phyloP scores from a whole-genome alignment of 2,888 invertebrate species.

The Rotaria sp. region DNA sequence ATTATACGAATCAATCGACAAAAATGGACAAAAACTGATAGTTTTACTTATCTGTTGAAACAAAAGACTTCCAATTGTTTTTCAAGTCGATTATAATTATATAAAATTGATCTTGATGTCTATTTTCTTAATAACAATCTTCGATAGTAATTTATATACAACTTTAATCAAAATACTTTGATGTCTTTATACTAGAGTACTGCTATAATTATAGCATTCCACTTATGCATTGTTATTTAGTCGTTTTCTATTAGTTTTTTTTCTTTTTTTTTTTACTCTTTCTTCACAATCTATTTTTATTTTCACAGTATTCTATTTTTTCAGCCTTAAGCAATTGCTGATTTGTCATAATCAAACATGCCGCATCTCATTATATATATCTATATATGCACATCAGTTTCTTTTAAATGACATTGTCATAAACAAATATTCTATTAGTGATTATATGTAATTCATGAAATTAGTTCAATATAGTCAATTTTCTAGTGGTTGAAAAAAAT shows the following conservation, averaged over 20 bases:
- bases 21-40: background rate
- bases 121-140: background rate
- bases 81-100: background rate
- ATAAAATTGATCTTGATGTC: background rate
- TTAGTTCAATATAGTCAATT: background rate
- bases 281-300: background rate
- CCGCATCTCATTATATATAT: background rate
- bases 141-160: background rate
- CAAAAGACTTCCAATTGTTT: background rate
- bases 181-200: background rate
- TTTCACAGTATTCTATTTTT: too few relatives aligned
- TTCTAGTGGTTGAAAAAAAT: background rate
- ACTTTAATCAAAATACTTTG: background rate
- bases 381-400: too few relatives aligned
- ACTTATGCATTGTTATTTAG: background rate
- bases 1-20: background rate
- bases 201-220: background rate
- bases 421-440: background rate
- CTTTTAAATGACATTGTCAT: background rate
- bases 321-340: background rate
- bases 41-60: background rate
- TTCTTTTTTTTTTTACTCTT: background rate
- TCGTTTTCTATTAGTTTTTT: background rate
- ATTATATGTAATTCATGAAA: background rate
- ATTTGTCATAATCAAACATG: background rate